phyloP scores from a whole-genome alignment of 64 coral and sea anemone species.

The Dendronephthya gigantea region DNA sequence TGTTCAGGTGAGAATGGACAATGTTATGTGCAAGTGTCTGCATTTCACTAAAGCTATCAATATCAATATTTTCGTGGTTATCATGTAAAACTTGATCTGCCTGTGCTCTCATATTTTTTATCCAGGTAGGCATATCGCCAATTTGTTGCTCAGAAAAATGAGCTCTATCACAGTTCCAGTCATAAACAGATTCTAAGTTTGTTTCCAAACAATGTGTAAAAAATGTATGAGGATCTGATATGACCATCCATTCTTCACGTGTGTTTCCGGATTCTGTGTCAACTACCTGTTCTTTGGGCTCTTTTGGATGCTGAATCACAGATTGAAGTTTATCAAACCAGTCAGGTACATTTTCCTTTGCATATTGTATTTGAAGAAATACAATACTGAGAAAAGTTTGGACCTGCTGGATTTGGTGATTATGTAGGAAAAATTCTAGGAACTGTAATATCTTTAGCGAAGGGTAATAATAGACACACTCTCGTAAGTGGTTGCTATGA shows the following conservation, averaged over 20 bases:
- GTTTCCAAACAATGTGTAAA: not conserved
- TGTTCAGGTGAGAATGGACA: too few relatives aligned
- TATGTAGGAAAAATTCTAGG: slow-evolving; percentile 26
- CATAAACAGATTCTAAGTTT: slow-evolving; percentile 8
- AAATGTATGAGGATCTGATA: not conserved
- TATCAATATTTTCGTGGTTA: too few relatives aligned
- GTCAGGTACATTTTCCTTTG: slow-evolving; percentile 2
- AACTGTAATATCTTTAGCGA: too few relatives aligned
- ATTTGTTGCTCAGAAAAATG: slow-evolving; percentile 26
- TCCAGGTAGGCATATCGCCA: slow-evolving; percentile 28
- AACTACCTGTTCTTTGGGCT: too few relatives aligned
- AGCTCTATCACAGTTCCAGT: slow-evolving; percentile 5
- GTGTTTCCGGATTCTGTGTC: too few relatives aligned
- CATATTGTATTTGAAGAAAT: not conserved
- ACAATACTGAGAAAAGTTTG: slow-evolving; percentile 20
- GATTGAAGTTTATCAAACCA: too few relatives aligned
- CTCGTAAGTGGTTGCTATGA: too few relatives aligned
- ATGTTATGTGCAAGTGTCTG: too few relatives aligned
- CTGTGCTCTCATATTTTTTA: not conserved
- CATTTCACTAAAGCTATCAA: too few relatives aligned
- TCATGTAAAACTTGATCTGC: too few relatives aligned
- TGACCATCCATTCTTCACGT: not conserved
- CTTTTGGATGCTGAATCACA: too few relatives aligned
- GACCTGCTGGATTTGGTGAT: slow-evolving; percentile 19
- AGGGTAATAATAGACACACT: too few relatives aligned